phyloP scores from a whole-genome alignment of 2,113 vertebrate species.

The Laticauda laticaudata region DNA sequence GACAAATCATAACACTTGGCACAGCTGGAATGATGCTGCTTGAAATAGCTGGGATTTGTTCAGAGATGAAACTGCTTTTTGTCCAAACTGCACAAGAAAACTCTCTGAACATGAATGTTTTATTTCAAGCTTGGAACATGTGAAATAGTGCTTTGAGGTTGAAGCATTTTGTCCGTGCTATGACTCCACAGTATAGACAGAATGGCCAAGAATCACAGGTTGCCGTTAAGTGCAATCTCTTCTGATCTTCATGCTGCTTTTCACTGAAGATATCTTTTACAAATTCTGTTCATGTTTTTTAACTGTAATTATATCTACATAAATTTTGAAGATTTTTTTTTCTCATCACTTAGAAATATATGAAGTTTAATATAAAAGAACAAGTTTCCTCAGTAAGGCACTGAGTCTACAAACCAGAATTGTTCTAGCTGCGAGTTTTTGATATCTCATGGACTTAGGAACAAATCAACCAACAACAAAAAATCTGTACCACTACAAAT shows the following conservation, averaged over 20 bases:
- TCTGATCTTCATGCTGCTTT: not conserved
- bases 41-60: not conserved
- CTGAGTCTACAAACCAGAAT: not conserved
- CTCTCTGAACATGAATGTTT: not conserved
- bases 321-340: not conserved
- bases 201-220: not conserved
- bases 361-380: not conserved
- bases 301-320: not conserved
- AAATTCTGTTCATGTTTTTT: not conserved
- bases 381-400: not conserved
- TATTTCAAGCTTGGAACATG: not conserved
- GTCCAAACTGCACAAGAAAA: not conserved
- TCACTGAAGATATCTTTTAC: not conserved
- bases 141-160: not conserved
- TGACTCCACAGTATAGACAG: not conserved
- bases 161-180: not conserved
- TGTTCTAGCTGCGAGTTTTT: not conserved
- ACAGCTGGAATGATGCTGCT: not conserved
- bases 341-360: not conserved
- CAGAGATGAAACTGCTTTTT: not conserved
- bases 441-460: not conserved
- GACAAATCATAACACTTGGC: not conserved
- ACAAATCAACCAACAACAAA: not conserved
- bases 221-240: not conserved
- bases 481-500: not conserved